Base-by-base conservation (phyloP, 1,140 invertebrate genomes). In the Agraylea sexmaculata region DNA sequence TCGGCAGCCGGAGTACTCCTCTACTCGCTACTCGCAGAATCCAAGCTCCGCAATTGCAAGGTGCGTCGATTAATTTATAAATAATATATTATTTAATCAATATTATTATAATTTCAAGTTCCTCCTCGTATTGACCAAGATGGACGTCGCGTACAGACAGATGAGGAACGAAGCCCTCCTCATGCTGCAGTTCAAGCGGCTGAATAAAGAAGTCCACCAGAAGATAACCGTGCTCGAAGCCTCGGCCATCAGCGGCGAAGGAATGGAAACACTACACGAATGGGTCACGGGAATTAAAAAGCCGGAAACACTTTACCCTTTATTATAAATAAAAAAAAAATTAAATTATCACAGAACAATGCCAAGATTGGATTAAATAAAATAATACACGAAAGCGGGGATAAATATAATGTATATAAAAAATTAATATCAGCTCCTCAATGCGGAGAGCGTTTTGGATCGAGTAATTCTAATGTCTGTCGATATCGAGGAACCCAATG, bases 81-180 rank as follows among this genome's bases (percentile, higher is more conserved):
- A 7, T 25, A 7, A 25, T 25, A 25, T 7, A 7, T 7, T 25
- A 7, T n/a, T 7, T 25, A n/a, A 25, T 25, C 29, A 20, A 31
- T 16, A 2, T n/a, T 36, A 23, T 25, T 21, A 43, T 41, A 27
- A 41, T 39, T 68, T 64, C 20, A 51, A 77, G 71, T 69, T 87
- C 46, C 66, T 84, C 13, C 52, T 87, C 35, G 73, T 86, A 0
- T 56, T 88, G 6, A 75, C 78, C 11, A 88, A 87, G 64, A 84
- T 82, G 77, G 83, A 88, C 51, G 73, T 78, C 1, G 81, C 81
- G 8, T 85, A 84, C 57, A 66, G 80, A 15, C 83, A 86, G 56
- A 84, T 85, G 77, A 64, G 82, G 18, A 86, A 87, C 51, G 80
- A 87, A 55, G 80, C 83, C 1, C 55, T 87, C 19, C 60, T 88